Base-by-base conservation (phyloP, 2,113 vertebrate genomes). In the Tragelaphus scriptus region DNA sequence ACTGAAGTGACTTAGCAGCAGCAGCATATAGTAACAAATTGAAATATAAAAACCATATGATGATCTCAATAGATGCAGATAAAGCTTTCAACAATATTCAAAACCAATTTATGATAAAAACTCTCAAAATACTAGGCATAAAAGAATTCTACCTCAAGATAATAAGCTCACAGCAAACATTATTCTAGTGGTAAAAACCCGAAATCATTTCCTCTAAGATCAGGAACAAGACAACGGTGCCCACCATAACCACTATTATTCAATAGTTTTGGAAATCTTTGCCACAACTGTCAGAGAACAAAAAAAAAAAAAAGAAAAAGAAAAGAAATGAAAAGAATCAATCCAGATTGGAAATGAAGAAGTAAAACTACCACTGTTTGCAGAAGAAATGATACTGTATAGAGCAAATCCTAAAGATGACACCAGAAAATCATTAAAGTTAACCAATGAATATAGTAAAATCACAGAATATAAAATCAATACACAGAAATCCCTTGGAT, bases 201-300 rank as follows among this genome's bases (percentile, higher is more conserved):
- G 68, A 75, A 75, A 75, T 5, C 17, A 23, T 75, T 75, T 40
- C 9, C 68, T 75, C 19, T 75, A 75, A 12, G n/a, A 75, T 36
- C n/a, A 75, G n/a, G 19, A 75, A 40, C 21, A 75, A 75, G 68
- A 75, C n/a, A 40, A 40, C 10, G 10, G n/a, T 23, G 9, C 19
- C n/a, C 19, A 71, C 10, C 19, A 23, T 71, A 36, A 40, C 10
- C 68, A 75, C n/a, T 75, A 6, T 19, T 75, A 40, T 75, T 75
- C 10, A 23, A 75, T 30, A 63, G 10, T 36, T 75, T 23, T 23
- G 0, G 19, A 40, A 75, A 40, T 40, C 19, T 10, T 71, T 40
- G 9, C 68, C 0, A 0, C 19, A 71, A 40, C 9, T 40, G 19
- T 71, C 63, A 68, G 32, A 68, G 28, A 65, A 65, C n/a, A 12